A percentile compares a stretch with the other conserved stretches of the same genome.
Conservation (phyloP, 2,113 vertebrate species). For the Brachypodius melanocephalos region DNA sequence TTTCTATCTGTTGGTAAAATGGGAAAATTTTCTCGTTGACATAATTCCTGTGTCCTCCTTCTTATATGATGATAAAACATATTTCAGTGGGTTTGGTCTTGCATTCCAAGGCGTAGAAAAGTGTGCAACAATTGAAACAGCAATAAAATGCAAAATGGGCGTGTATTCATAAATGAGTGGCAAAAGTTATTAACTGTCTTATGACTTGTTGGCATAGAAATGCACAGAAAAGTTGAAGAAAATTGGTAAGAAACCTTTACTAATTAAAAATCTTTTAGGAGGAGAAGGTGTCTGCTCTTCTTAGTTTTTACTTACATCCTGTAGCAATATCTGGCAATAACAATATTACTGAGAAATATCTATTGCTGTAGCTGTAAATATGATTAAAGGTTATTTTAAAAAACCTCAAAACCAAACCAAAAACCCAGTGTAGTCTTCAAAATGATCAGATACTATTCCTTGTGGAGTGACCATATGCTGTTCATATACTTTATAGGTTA, state of each 20-base stretch:
- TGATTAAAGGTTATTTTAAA: neutral
- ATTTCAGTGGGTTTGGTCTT: neutral
- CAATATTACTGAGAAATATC: neutral
- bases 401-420: no score
- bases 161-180: neutral
- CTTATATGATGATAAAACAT: rapidly evolving
- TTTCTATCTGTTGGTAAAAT: neutral
- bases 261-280: neutral
- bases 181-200: neutral
- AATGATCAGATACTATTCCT: neutral
- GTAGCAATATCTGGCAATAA: neutral
- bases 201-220: neutral
- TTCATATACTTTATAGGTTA: neutral
- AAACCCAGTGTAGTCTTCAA: neutral
- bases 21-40: neutral
- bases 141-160: neutral
- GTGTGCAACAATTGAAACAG: neutral
- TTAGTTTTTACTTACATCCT: neutral
- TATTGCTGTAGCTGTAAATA: neutral
- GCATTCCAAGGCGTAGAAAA: neutral
- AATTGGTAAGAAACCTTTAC: neutral
- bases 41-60: neutral
- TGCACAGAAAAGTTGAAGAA: neutral
- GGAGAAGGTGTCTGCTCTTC: neutral
- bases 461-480: neutral